A percentile compares a stretch with the other conserved stretches of the same genome.
phyloP scores from a whole-genome alignment of 2,113 vertebrate genomes.

The Apteryx owenii region DNA sequence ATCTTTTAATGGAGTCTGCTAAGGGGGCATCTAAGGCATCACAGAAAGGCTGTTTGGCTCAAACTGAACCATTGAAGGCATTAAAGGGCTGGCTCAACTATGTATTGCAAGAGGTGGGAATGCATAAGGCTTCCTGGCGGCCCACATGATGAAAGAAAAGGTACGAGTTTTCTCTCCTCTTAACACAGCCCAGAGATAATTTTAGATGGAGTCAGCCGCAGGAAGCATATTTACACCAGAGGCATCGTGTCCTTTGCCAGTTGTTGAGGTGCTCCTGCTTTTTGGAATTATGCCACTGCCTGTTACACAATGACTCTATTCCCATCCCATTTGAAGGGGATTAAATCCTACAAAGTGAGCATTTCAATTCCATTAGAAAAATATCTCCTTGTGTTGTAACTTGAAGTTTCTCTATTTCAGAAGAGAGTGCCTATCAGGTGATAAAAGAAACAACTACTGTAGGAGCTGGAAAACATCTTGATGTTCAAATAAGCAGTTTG shows the following conservation, averaged over 20 bases:
- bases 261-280: fast-evolving
- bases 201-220: neutral
- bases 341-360: neutral
- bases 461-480: neutral
- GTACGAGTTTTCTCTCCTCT: neutral
- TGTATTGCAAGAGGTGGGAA: neutral
- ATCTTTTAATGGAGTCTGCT: neutral
- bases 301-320: neutral
- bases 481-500: neutral
- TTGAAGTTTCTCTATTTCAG: neutral
- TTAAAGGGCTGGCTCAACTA: neutral
- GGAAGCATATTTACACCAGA: neutral
- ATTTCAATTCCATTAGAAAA: neutral
- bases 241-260: neutral
- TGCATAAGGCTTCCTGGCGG: neutral
- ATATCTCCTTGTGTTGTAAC: neutral
- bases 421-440: neutral
- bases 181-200: neutral
- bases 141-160: neutral
- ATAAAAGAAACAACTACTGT: neutral
- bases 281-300: neutral
- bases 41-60: neutral
- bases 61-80: neutral
- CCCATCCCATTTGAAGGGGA: neutral
- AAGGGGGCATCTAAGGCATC: neutral